phyloP scores from a whole-genome alignment of 2,113 vertebrate species.

The Beaufortia kweichowensis region DNA sequence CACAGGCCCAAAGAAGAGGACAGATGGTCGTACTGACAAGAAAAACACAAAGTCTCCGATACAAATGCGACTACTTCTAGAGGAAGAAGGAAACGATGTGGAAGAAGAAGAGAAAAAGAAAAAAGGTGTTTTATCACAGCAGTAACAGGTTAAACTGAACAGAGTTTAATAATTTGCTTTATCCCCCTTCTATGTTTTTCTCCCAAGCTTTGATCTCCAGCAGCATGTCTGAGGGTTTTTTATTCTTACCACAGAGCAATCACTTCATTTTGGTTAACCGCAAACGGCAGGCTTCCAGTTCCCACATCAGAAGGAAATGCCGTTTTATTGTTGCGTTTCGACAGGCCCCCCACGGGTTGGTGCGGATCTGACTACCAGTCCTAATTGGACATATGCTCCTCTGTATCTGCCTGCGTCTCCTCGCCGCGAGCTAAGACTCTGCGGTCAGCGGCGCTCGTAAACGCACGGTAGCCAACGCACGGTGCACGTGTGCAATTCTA shows the following conservation, averaged over 20 bases:
- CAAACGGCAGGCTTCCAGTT: conserved; percentile 79
- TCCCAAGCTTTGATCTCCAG: conserved; percentile 64
- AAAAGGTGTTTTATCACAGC: not conserved
- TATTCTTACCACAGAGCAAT: conserved; percentile 94
- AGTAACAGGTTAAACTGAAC: not conserved
- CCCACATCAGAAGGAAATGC: conserved; percentile 82
- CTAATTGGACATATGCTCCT: conserved; percentile 82
- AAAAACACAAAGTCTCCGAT: conserved; percentile 80
- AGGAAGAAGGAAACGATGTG: not conserved
- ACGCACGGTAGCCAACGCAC: not conserved
- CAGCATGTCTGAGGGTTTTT: conserved; percentile 80
- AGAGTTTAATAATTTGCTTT: conserved; percentile 18
- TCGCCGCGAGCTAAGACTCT: not conserved
- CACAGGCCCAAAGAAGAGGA: conserved; percentile 90
- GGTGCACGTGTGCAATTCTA: not conserved
- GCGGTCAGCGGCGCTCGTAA: conserved; percentile 29
- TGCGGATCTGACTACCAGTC: conserved; percentile 74
- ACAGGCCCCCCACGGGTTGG: conserved; percentile 73
- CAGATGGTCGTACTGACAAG: conserved; percentile 97
- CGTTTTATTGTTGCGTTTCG: conserved; percentile 78
- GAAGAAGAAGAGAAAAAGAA: not conserved
- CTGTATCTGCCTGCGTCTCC: conserved; percentile 63
- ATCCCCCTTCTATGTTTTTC: conserved; percentile 25
- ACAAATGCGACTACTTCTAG: conserved; percentile 87
- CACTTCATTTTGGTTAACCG: conserved; percentile 96